Conservation (phyloP, 2,113 vertebrate species). For the Pontoporia blainvillei region DNA sequence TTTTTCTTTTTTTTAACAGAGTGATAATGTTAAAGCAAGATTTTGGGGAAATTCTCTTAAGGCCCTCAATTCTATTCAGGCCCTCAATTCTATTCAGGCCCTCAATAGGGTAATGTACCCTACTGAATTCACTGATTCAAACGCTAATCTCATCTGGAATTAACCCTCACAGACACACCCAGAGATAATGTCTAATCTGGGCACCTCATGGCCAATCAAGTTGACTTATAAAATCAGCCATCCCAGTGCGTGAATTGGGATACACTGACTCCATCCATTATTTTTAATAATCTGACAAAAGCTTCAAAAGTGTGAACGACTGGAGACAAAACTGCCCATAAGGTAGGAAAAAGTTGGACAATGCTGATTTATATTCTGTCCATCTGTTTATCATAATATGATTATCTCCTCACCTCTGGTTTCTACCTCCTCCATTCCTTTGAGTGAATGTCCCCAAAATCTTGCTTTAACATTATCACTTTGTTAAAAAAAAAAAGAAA, state of each 20-base stretch:
- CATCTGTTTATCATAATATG: background rate
- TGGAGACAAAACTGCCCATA: background rate
- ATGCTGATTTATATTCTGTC: background rate
- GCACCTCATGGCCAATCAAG: background rate
- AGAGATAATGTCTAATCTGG: background rate
- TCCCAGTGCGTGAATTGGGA: background rate
- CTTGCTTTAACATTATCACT: background rate
- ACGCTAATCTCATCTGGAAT: background rate
- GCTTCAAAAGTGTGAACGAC: background rate
- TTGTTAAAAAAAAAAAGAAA: conserved; percentile 31
- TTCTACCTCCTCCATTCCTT: background rate
- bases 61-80: background rate
- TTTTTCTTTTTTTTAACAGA: too few species aligned
- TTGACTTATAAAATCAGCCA: background rate
- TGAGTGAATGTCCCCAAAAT: background rate
- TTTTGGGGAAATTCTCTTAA: too few species aligned
- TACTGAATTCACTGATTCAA: background rate
- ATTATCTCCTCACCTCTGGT: background rate
- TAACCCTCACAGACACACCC: background rate
- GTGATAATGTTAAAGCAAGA: too few species aligned
- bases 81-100: background rate
- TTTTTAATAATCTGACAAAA: background rate
- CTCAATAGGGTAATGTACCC: background rate
- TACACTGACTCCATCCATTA: background rate
- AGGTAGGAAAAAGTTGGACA: background rate